Base-by-base conservation (phyloP, 2,888 invertebrate species). In the Sphecodes monilicornis region DNA sequence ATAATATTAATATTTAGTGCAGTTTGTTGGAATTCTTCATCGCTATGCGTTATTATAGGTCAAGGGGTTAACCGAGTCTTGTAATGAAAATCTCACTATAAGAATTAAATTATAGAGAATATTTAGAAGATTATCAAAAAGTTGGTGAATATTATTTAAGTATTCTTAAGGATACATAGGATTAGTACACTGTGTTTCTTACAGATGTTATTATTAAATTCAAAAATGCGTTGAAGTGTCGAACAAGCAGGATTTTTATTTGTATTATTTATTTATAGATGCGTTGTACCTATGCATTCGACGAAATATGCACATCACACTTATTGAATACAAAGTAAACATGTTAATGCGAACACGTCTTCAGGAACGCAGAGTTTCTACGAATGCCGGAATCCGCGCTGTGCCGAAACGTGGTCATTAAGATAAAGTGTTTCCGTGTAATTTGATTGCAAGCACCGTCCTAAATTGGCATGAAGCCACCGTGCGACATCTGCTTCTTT, bases 381-480 rank as follows among this genome's bases (percentile, higher is more conserved):
- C 11, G 77, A 81, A 79, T 60, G 71, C 78, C 78, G 76, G 82
- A 78, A 82, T 77, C 76, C 82, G 76, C 60, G 70, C 77, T 72
- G 86, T 77, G 79, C 82, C 84, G 87, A 83, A 87, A 86, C 84
- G 80, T 85, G 83, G 88, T 89, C 88, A 86, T 90, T 91, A 91
- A 91, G 91, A 86, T 90, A 86, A 85, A 86, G 86, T 83, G 83
- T 86, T 85, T 86, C 84, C 85, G 76, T 87, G 86, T 86, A 89
- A 90, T 86, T 82, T 85, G 88, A 87, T 90, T 85, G 86, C 85
- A 84, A 88, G 90, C 86, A 90, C 89, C 90, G 90, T 91, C 91
- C 90, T 81, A 89, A 90, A 89, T 89, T 93, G 93, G 93, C 93
- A 92, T 88, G 82, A 87, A 90, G 93, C 93, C 93, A 93, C 89